phyloP scores from a whole-genome alignment of 2,797 vertebrate species.

The Chiloscyllium punctatum region DNA sequence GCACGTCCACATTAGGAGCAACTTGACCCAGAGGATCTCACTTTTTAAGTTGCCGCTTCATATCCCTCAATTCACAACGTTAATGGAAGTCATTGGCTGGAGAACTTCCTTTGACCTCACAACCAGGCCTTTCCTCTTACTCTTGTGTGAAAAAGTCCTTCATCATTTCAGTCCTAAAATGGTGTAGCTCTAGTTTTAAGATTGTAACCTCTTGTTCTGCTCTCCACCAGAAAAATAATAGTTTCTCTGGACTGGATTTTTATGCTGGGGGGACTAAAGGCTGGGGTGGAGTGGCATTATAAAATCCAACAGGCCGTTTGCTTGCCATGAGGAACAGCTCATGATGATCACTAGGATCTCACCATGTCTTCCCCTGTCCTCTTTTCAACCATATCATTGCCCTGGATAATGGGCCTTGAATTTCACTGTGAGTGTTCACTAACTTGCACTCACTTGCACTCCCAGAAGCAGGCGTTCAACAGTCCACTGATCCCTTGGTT shows the following conservation, averaged over 20 bases:
- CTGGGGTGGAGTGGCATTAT: too few species aligned
- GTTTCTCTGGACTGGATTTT: not conserved
- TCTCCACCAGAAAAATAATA: not conserved
- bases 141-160: not conserved
- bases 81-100: not conserved
- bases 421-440: not conserved
- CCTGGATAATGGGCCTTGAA: not conserved
- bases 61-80: not conserved
- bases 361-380: not conserved
- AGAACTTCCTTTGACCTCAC: not conserved
- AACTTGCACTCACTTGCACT: not conserved
- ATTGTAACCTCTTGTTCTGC: not conserved
- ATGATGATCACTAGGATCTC: too few species aligned
- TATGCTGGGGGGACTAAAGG: too few species aligned
- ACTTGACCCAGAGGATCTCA: not conserved
- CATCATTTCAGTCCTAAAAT: not conserved
- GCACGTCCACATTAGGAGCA: too few species aligned
- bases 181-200: not conserved
- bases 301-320: too few species aligned
- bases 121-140: not conserved
- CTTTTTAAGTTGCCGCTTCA: not conserved
- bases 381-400: not conserved
- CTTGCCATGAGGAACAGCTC: too few species aligned
- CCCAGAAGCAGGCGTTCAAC: not conserved
- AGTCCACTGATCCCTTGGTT: not conserved